Evolutionary conservation across 2,113 vertebrate species (phyloP).

Genomic region (Anarrhichthys ocellatus): DNA sequence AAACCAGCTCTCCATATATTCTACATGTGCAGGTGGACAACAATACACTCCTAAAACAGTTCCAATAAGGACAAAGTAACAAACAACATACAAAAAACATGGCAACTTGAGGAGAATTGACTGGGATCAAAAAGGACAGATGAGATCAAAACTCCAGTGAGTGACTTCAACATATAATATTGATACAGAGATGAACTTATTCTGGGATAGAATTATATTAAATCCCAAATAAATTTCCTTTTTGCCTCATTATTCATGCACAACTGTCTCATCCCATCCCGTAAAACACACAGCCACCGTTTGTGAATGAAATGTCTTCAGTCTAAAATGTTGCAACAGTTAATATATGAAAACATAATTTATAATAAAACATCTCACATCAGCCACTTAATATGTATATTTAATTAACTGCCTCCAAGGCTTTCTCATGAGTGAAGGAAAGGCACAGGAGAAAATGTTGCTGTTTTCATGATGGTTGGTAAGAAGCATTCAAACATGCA

Average conservation of each 20-base stretch:
- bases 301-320: not conserved
- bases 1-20: not conserved
- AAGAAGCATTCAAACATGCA: not conserved
- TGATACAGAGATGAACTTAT: not conserved
- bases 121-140: not conserved
- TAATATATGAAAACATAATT: conserved; percentile 70
- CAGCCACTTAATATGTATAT: conserved; percentile 72
- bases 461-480: not conserved
- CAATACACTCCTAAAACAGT: not conserved
- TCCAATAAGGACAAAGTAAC: not conserved
- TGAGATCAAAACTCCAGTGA: not conserved
- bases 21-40: not conserved
- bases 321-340: conserved; percentile 24
- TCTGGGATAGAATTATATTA: not conserved
- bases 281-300: not conserved
- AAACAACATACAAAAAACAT: not conserved
- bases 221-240: conserved; percentile 6
- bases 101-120: not conserved
- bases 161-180: not conserved
- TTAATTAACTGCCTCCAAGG: conserved; percentile 59
- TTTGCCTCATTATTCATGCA: conserved; percentile 15
- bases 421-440: conserved; percentile 16
- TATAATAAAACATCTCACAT: conserved; percentile 57
- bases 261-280: conserved; percentile 23
- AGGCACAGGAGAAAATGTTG: not conserved